Evolutionary conservation across 2,797 vertebrate species (phyloP).

Genomic region (Cyprinodon diabolis): DNA sequence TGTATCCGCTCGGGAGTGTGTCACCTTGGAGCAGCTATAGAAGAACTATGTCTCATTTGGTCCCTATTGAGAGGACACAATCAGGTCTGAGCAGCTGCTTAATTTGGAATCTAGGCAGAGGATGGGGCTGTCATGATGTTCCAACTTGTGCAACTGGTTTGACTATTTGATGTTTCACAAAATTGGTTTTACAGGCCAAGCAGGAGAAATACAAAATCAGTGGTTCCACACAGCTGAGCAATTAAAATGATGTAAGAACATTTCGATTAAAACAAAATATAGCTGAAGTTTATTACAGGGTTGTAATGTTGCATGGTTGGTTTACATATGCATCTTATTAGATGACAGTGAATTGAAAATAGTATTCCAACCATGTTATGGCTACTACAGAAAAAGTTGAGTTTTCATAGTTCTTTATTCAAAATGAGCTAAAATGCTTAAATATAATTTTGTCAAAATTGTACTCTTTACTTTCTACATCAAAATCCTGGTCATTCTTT

Average conservation of each 20-base stretch:
- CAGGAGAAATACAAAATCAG: slow-evolving; percentile 43
- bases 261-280: slow-evolving; percentile 24
- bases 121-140: slow-evolving; percentile 63
- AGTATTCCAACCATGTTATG: no score
- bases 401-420: no score
- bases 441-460: no score
- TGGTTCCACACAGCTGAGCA: slow-evolving; percentile 47
- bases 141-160: slow-evolving; percentile 64
- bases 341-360: no score
- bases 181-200: slow-evolving; percentile 62
- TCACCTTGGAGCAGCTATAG: slow-evolving; percentile 73
- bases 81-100: slow-evolving; percentile 76
- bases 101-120: slow-evolving; percentile 69
- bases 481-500: no score
- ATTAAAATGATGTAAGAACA: slow-evolving; percentile 30
- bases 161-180: slow-evolving; percentile 57
- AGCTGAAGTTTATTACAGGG: neutral
- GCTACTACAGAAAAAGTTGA: no score
- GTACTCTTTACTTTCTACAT: no score
- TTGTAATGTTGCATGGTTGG: neutral
- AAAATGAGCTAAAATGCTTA: no score
- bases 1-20: slow-evolving; percentile 37
- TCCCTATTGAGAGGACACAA: slow-evolving; percentile 70
- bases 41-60: slow-evolving; percentile 60
- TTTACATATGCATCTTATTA: no score